Percentiles rank a stretch among this genome's conserved stretches.
Conservation (phyloP, 2,888 invertebrate genomes). For the Tridacna crocea region DNA sequence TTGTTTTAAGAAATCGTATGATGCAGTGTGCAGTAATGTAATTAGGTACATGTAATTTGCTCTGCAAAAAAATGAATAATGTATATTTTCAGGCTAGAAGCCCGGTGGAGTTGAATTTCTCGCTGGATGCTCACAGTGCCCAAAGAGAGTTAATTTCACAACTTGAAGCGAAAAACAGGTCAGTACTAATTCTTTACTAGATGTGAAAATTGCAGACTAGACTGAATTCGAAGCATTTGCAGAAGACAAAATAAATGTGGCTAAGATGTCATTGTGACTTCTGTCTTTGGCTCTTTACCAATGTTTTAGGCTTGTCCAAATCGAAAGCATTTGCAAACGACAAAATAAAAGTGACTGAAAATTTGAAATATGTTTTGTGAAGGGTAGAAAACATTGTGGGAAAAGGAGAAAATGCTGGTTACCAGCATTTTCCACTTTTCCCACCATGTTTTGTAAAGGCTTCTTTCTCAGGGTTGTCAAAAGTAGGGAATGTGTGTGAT, state of each 20-base stretch:
- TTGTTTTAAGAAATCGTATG: too few relatives aligned
- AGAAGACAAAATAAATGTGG: constrained; percentile 4
- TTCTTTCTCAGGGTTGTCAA: too few relatives aligned
- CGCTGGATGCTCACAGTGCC: constrained; percentile 91
- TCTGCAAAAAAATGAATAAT: neutral
- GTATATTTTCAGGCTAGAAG: constrained; percentile 85
- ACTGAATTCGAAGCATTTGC: neutral
- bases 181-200: constrained; percentile 23
- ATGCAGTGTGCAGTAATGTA: too few relatives aligned
- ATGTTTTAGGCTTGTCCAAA: neutral
- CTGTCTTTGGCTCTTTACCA: too few relatives aligned
- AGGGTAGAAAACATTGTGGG: too few relatives aligned
- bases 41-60: too few relatives aligned
- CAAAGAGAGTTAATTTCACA: constrained; percentile 94
- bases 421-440: too few relatives aligned
- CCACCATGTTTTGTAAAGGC: too few relatives aligned
- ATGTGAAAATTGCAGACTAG: neutral
- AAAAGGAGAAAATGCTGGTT: too few relatives aligned
- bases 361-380: neutral
- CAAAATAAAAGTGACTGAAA: too few relatives aligned
- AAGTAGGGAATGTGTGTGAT: too few relatives aligned
- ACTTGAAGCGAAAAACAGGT: constrained; percentile 94
- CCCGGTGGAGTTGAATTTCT: constrained; percentile 90
- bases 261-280: neutral
- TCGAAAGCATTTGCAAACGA: neutral